Evolutionary conservation across 30 jellyfish, hydroid and myxozoan genomes (phyloP), one percentile per base, ranked within the genome.

Genomic region (Cassiopea andromeda): DNA sequence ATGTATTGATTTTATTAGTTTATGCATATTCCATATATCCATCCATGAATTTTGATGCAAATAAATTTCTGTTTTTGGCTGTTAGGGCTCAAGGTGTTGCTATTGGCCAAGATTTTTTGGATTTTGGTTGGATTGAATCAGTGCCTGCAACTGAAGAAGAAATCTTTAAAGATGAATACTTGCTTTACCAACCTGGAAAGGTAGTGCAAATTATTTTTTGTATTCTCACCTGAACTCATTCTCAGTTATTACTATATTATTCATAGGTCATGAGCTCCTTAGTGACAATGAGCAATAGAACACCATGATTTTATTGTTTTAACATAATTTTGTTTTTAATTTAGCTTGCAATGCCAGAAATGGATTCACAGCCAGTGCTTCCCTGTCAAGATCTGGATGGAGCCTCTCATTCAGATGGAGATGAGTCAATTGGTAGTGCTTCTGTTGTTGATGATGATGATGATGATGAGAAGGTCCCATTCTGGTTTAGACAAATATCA

Each of bases 101-200:
- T 8, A 85, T 90, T 57, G 99, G 97, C 2, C 99, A 95, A 61
- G 98, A 86, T 27, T 85, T 95, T 27, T 46, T 95, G 43, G 99
- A 95, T 74, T 78, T 73, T 82, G 98, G 98, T 64, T 95, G 99
- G 99, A 95, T 95, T 78, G 99, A 91, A 74, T 79, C 94, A 17
- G 91, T 95, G 9, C 94, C 90, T 38, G 92, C 98, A 48, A 90
- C 97, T 46, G 97, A 90, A 43, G 98, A 95, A 60, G 94, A 79
- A 13, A 82, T 91, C 50, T 95, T 95, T 79, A 82, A 83, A 75
- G 99, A 95, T 95, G 99, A 95, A 82, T 95, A 95, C 89, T 85
- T 95, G 97, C 97, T 95, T n/a, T 95, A 95, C 75, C 99, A 95
- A 61, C 99, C 99, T 12, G 94, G 98, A 38, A 95, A 91, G 94